These are phyloP conservation scores for Onychomys arenicola DNA, from an alignment of 2,797 vertebrate species.

Conservation along the genomic window DNA sequence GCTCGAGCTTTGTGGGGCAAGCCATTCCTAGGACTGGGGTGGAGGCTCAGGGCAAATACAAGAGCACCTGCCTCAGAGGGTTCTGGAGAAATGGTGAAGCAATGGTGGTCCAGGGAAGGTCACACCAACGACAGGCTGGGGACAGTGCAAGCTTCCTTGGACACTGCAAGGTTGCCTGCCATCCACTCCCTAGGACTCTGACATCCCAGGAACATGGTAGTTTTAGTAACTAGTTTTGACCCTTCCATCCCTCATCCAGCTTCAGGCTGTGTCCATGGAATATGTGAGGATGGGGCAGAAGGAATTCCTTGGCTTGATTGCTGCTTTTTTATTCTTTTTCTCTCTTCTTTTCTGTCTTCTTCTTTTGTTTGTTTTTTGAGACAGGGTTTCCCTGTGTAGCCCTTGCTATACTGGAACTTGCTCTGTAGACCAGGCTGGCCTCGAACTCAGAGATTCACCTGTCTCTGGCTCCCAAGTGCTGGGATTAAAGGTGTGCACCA, in stretches of 20 bases:
- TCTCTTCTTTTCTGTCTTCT: not conserved
- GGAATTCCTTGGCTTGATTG: fast-evolving
- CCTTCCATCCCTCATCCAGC: not conserved
- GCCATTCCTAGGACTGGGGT: not conserved
- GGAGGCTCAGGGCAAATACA: too few species aligned
- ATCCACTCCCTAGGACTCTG: not conserved
- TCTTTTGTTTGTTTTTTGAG: too few species aligned
- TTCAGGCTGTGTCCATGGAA: not conserved
- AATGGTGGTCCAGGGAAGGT: not conserved
- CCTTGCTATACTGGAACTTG: not conserved
- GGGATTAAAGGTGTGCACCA: not conserved
- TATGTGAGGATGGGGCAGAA: not conserved
- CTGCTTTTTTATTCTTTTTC: not conserved
- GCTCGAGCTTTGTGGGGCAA: not conserved
- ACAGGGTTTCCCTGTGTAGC: not conserved
- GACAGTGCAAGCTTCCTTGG: not conserved
- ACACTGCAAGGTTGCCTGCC: not conserved
- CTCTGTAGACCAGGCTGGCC: not conserved
- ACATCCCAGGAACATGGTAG: not conserved
- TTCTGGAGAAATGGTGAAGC: too few species aligned
- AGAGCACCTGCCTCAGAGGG: too few species aligned
- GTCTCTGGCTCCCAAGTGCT: not conserved
- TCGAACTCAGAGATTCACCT: not conserved
- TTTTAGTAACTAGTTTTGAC: not conserved
- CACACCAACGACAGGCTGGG: not conserved